A percentile compares a stretch with the other conserved stretches of the same genome.
phyloP scores from a whole-genome alignment of 2,113 vertebrate species.

The Sebastes fasciatus region DNA sequence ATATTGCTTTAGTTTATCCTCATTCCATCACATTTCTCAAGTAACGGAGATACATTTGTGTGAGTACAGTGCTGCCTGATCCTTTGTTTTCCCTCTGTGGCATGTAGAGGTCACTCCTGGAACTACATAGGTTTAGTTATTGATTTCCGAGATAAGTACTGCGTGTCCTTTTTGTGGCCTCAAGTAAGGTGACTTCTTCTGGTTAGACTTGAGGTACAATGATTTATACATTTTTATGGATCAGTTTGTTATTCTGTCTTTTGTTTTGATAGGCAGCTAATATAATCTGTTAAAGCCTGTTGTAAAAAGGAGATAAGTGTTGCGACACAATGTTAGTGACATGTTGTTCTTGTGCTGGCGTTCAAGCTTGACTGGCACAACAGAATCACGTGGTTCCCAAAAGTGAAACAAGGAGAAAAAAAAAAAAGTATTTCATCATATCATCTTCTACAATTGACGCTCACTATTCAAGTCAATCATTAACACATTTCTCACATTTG shows the following conservation, averaged over 20 bases:
- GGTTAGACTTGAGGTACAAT: not conserved
- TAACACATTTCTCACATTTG: not conserved
- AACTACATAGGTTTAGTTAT: slow-evolving; percentile 25
- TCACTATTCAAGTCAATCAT: not conserved
- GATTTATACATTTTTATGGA: not conserved
- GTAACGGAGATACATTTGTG: slow-evolving; percentile 17
- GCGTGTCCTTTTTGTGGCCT: slow-evolving; percentile 10
- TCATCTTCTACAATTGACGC: not conserved
- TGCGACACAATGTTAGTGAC: not conserved
- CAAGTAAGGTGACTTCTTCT: not conserved
- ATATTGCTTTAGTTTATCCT: slow-evolving; percentile 33
- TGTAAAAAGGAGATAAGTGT: not conserved
- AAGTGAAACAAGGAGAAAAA: slow-evolving; percentile 3
- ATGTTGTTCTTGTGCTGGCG: not conserved
- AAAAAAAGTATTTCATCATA: not conserved
- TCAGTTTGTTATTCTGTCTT: not conserved
- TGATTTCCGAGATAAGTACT: slow-evolving; percentile 41
- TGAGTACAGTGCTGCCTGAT: not conserved
- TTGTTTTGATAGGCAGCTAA: not conserved
- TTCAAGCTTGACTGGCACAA: not conserved
- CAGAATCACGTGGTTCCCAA: not conserved
- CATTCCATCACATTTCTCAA: slow-evolving; percentile 31
- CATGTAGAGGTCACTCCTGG: slow-evolving; percentile 25
- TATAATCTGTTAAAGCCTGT: slow-evolving; percentile 5
- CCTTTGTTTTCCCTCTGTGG: slow-evolving; percentile 18